These are phyloP conservation scores for Galerucella calmariensis DNA, from an alignment of 2,888 invertebrate genomes.

Conservation along the genomic window DNA sequence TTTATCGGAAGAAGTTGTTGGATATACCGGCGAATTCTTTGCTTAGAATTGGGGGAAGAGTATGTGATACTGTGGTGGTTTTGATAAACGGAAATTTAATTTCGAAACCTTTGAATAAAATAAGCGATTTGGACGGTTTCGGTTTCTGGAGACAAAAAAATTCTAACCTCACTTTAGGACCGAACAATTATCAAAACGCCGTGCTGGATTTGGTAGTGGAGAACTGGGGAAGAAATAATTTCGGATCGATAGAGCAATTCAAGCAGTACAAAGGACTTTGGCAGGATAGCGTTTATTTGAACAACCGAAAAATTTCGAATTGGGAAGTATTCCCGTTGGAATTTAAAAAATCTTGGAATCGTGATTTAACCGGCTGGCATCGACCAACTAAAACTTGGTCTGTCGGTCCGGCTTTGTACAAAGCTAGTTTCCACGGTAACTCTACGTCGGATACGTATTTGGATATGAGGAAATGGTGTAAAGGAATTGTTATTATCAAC, in stretches of 20 bases:
- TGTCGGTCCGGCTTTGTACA: slow-evolving; percentile 70
- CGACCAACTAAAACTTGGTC: slow-evolving; percentile 71
- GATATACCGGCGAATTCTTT: slow-evolving; percentile 53
- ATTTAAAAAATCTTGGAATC: slow-evolving; percentile 65
- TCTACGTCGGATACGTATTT: slow-evolving; percentile 81
- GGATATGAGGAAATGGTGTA: slow-evolving; percentile 84
- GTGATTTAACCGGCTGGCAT: slow-evolving; percentile 60
- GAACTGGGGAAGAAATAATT: slow-evolving; percentile 85
- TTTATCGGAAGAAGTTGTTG: slow-evolving; percentile 64
- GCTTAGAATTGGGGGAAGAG: slow-evolving; percentile 60
- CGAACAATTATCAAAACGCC: slow-evolving; percentile 47
- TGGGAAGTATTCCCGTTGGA: slow-evolving; percentile 68
- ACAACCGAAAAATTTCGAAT: slow-evolving; percentile 59
- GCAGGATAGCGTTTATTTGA: slow-evolving; percentile 64
- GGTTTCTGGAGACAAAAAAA: slow-evolving; percentile 63
- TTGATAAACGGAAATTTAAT: slow-evolving; percentile 63
- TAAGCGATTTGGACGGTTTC: slow-evolving; percentile 60
- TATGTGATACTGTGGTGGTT: slow-evolving; percentile 67
- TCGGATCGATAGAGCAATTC: slow-evolving; percentile 62
- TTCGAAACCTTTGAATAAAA: slow-evolving; percentile 54
- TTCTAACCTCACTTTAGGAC: slow-evolving; percentile 54
- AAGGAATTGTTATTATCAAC: slow-evolving; percentile 87
- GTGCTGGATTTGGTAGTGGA: slow-evolving; percentile 70
- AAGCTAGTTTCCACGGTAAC: slow-evolving; percentile 65
- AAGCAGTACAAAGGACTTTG: slow-evolving; percentile 58